These are phyloP conservation scores for Drosophila nigrodunni DNA, from an alignment of 1,140 invertebrate genomes.

Conservation along the genomic window DNA sequence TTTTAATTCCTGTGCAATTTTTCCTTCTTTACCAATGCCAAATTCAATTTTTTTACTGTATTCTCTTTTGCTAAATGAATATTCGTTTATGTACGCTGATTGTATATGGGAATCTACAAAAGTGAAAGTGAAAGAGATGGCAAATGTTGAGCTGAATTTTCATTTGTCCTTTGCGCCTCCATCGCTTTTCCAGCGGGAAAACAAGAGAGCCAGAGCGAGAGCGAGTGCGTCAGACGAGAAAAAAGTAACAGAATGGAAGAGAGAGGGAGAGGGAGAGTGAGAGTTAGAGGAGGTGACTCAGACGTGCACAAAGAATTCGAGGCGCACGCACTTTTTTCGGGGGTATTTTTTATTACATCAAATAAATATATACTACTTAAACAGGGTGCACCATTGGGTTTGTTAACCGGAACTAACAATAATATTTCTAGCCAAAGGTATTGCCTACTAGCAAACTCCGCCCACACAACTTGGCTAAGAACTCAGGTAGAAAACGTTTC, in stretches of 20 bases:
- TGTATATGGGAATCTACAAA: background rate
- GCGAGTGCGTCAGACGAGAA: background rate
- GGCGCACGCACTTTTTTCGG: conserved; percentile 26
- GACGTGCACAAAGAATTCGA: conserved; percentile 10
- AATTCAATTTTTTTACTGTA: background rate
- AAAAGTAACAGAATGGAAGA: background rate
- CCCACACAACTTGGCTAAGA: background rate
- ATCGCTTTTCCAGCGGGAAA: background rate
- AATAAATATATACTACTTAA: background rate
- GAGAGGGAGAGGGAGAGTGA: background rate
- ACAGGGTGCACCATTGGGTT: background rate
- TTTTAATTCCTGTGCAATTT: too few species aligned
- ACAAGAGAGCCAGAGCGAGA: background rate
- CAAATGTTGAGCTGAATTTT: conserved; percentile 16
- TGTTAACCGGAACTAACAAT: background rate
- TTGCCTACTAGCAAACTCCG: background rate
- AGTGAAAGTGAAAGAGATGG: conserved; percentile 28
- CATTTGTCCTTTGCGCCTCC: conserved; percentile 25
- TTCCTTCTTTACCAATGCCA: too few species aligned
- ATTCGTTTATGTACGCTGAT: conserved; percentile 2
- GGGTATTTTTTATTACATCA: conserved; percentile 10
- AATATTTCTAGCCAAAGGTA: background rate
- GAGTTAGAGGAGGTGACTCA: background rate
- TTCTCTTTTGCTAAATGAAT: background rate
- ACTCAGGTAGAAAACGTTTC: background rate